Evolutionary conservation across 2,113 vertebrate genomes (phyloP), one percentile per base, ranked within the genome.

Genomic region (Sylvia atricapilla): DNA sequence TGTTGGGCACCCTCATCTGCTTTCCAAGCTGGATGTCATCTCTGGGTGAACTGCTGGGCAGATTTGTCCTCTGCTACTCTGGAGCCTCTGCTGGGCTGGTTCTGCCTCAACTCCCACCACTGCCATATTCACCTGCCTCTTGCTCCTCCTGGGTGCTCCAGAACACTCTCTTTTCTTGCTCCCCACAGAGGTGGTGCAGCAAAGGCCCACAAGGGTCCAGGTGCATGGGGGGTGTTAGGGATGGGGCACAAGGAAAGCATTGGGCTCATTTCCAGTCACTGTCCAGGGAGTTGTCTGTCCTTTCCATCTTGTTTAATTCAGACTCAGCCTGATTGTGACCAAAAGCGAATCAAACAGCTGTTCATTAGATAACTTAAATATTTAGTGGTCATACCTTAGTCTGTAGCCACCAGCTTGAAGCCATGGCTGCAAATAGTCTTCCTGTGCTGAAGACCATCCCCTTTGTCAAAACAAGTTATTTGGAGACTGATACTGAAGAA

Each of bases 271-370:
- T 50, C 47, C 58, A 84, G 64, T 52, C 58, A 72, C 39, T 70
- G 39, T 22, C 47, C 27, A 15, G 30, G 22, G 33, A 84, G 13
- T 0, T 52, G 24, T 31, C 43, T 50, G 41, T 69, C 73, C 58
- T 84, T 85, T 89, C 53, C 30, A 46, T 58, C 33, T 44, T 43
- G 15, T 70, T 83, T 58, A 69, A n/a, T 55, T 94, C 37, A 59
- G 63, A 39, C 30, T 81, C 35, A 21, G 44, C 43, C 60, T 84
- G n/a, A 56, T 43, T 70, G 49, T 20, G 63, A 70, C 59, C 77
- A 43, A 74, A 82, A 91, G 60, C 41, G 39, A 80, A 90, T 62
- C 47, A n/a, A 93, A 86, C 59, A 94, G 79, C 63, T 94, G 62
- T 46, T 97, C 37, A 35, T 82, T 49, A 94, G 91, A 53, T 79